A percentile compares a stretch with the other conserved stretches of the same genome.
Conservation (phyloP, 2,888 invertebrate species). For the Epicampocera succincta region DNA sequence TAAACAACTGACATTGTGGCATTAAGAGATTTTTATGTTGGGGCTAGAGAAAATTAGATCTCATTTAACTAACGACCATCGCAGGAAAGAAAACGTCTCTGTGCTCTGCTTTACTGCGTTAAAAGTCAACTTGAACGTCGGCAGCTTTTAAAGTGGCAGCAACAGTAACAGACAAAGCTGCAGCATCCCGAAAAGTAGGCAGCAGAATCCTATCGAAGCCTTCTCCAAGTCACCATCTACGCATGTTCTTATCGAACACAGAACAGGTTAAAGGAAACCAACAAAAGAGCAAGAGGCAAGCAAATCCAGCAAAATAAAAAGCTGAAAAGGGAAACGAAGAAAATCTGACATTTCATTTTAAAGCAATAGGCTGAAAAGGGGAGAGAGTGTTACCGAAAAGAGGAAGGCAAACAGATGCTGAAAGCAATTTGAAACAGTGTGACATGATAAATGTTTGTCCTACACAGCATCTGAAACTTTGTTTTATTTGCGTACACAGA, state of each 20-base stretch:
- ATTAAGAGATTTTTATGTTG: constrained; percentile 61
- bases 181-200: constrained; percentile 41
- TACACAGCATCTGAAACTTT: not conserved
- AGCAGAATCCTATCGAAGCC: constrained; percentile 35
- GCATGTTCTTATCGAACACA: constrained; percentile 43
- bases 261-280: not conserved
- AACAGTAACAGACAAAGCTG: constrained; percentile 34
- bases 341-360: constrained; percentile 39
- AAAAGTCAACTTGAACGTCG: constrained; percentile 8
- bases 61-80: constrained; percentile 39
- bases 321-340: constrained; percentile 4
- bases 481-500: too few relatives aligned
- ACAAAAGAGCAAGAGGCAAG: constrained; percentile 16
- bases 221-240: constrained; percentile 34
- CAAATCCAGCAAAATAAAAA: not conserved
- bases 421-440: not conserved
- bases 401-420: not conserved
- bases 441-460: not conserved
- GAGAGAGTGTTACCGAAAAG: not conserved
- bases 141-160: not conserved
- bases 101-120: not conserved
- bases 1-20: constrained; percentile 42
- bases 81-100: not conserved
- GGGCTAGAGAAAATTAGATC: constrained; percentile 33
- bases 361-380: not conserved